Conservation (phyloP, 2,113 vertebrate genomes). For the Cyrtonyx montezumae region DNA sequence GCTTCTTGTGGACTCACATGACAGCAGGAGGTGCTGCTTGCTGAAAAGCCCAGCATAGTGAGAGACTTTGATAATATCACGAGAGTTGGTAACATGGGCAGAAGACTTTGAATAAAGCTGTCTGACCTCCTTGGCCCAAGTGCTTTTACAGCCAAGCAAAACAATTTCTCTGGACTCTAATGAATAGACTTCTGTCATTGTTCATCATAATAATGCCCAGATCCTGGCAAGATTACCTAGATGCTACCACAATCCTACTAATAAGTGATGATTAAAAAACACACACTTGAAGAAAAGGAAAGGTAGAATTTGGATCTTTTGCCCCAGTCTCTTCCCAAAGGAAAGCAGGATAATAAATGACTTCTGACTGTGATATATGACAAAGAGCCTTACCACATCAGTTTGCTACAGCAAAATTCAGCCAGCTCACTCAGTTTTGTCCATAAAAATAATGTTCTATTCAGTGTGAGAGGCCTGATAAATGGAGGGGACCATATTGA, state of each 20-base stretch:
- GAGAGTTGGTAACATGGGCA: constrained; percentile 65
- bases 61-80: constrained; percentile 70
- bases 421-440: constrained; percentile 71
- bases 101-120: constrained; percentile 67
- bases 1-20: constrained; percentile 59
- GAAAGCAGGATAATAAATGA: constrained; percentile 77
- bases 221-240: constrained; percentile 66
- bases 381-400: constrained; percentile 72
- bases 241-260: constrained; percentile 58
- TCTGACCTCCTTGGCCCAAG: constrained; percentile 68
- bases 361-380: constrained; percentile 74
- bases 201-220: constrained; percentile 67
- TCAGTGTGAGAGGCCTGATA: constrained; percentile 63
- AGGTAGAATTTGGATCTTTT: constrained; percentile 66
- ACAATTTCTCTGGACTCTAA: constrained; percentile 71
- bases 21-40: constrained; percentile 66
- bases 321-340: constrained; percentile 66
- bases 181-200: constrained; percentile 70
- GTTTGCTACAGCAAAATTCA: constrained; percentile 67
- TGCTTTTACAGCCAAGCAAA: constrained; percentile 68
- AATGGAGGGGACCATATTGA: constrained; percentile 62
- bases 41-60: constrained; percentile 62
- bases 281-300: constrained; percentile 55
- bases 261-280: constrained; percentile 68
- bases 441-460: constrained; percentile 65